Evolutionary conservation across 1,140 invertebrate genomes (phyloP).

Genomic region (Platyscapa corneri): DNA sequence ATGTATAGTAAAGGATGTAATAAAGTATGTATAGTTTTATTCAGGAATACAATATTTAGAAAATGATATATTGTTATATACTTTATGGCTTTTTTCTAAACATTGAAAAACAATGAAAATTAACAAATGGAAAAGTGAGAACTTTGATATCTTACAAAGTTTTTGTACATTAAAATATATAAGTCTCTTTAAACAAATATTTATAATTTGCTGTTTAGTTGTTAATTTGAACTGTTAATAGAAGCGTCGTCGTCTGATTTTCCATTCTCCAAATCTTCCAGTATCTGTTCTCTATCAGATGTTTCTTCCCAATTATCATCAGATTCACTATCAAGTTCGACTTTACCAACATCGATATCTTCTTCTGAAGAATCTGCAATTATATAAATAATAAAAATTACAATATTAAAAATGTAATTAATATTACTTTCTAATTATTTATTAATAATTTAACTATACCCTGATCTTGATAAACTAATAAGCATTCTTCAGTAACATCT

Average conservation of each 20-base stretch:
- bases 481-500: constrained; percentile 68
- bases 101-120: constrained; percentile 24
- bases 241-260: constrained; percentile 65
- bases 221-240: constrained; percentile 59
- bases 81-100: constrained; percentile 3
- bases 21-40: constrained; percentile 19
- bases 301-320: constrained; percentile 73
- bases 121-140: constrained; percentile 19
- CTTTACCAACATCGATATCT: constrained; percentile 64
- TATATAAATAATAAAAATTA: neutral
- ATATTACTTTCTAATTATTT: constrained; percentile 2
- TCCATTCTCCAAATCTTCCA: constrained; percentile 64
- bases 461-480: constrained; percentile 77
- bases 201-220: constrained; percentile 23
- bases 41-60: neutral
- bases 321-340: constrained; percentile 67
- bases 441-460: constrained; percentile 66
- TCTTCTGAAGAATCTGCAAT: constrained; percentile 67
- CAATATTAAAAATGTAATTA: neutral
- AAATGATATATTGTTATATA: constrained; percentile 11
- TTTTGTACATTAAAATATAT: constrained; percentile 43
- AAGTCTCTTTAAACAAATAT: constrained; percentile 11
- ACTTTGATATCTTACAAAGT: constrained; percentile 36
- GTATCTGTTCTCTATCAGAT: constrained; percentile 65
- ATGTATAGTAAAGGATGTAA: too few relatives aligned